These are phyloP conservation scores for Aphrocallistes beatrix DNA, from an alignment of 37 sponge, comb jelly and placozoan species.

Conservation along the genomic window DNA sequence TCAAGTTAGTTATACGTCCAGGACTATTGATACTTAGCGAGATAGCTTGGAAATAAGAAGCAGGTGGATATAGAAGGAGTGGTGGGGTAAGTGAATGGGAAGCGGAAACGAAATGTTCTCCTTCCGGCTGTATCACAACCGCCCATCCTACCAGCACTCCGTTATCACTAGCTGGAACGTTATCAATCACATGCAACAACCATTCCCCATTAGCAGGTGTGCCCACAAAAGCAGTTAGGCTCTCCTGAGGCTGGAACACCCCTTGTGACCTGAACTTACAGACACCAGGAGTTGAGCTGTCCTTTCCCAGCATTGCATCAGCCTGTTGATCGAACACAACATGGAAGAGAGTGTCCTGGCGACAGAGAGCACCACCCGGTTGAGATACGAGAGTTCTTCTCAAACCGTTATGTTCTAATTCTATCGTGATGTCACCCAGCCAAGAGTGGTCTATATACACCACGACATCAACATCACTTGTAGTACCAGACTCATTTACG, in stretches of 20 bases:
- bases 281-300: slow-evolving; percentile 48
- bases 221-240: slow-evolving; percentile 41
- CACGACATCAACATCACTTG: slow-evolving; percentile 40
- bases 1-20: slow-evolving; percentile 48
- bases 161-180: slow-evolving; percentile 43
- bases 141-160: slow-evolving; percentile 60
- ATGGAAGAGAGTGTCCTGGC: slow-evolving; percentile 38
- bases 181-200: slow-evolving; percentile 60
- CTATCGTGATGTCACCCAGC: slow-evolving; percentile 67
- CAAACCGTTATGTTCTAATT: slow-evolving; percentile 49
- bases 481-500: slow-evolving; percentile 22
- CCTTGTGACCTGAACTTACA: slow-evolving; percentile 64
- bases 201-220: slow-evolving; percentile 49
- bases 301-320: slow-evolving; percentile 36
- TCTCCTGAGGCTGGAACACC: slow-evolving; percentile 44
- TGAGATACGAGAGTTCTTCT: slow-evolving; percentile 41
- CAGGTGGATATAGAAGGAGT: slow-evolving; percentile 23
- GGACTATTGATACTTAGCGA: slow-evolving; percentile 33
- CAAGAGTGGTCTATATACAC: slow-evolving; percentile 80
- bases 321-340: slow-evolving; percentile 48
- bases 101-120: slow-evolving; percentile 37
- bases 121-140: slow-evolving; percentile 63
- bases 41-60: neutral
- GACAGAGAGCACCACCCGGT: slow-evolving; percentile 61
- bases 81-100: slow-evolving; percentile 57